These are phyloP conservation scores for Drosophila nasuta DNA, from an alignment of 1,140 invertebrate species.

Conservation along the genomic window DNA sequence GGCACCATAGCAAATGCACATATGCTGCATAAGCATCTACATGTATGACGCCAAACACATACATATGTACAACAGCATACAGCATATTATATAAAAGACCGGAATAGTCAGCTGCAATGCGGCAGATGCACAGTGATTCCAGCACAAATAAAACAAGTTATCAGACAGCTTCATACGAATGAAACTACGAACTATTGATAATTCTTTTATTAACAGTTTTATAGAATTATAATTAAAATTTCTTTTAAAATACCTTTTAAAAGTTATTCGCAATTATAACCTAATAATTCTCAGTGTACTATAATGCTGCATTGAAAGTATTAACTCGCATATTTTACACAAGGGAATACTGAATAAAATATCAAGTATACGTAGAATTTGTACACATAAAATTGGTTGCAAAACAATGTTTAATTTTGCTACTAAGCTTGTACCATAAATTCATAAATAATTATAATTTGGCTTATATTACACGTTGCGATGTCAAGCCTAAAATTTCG, in stretches of 20 bases:
- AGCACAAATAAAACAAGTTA: neutral
- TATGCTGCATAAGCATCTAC: constrained; percentile 47
- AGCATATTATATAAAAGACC: constrained; percentile 23
- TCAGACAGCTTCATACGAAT: neutral
- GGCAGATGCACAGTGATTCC: constrained; percentile 5
- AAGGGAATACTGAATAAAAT: constrained; percentile 1
- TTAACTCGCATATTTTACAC: neutral
- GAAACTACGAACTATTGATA: neutral
- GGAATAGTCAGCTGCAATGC: constrained; percentile 55
- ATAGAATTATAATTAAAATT: no score
- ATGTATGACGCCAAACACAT: constrained; percentile 3
- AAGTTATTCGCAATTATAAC: no score
- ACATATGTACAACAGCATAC: neutral
- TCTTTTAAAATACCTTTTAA: no score
- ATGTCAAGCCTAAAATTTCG: neutral
- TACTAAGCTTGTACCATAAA: constrained; percentile 17
- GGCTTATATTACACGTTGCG: constrained; percentile 15
- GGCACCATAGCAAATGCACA: constrained; percentile 37
- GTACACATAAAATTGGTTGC: neutral
- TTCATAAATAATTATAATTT: constrained; percentile 39
- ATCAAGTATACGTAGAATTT: neutral
- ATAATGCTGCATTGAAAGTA: neutral
- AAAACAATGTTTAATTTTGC: constrained; percentile 4
- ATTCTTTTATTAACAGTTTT: neutral
- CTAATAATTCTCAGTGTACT: neutral